phyloP scores from a whole-genome alignment of 2,888 invertebrate genomes.

The Cataglyphis cursor region DNA sequence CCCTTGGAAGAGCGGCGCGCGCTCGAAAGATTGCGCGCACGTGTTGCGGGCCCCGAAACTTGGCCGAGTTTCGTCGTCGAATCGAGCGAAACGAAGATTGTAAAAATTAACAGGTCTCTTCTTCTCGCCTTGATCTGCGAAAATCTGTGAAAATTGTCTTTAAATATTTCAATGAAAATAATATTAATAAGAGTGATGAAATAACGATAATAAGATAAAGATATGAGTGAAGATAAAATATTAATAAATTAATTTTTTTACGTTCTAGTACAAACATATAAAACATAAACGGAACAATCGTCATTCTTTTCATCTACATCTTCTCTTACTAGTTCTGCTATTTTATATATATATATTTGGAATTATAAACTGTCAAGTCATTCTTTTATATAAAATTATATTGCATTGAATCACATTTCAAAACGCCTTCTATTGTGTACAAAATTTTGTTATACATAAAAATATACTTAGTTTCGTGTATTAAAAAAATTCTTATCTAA shows the following conservation, averaged over 20 bases:
- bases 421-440: not conserved
- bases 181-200: not conserved
- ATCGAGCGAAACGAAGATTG: not conserved
- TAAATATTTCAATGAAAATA: not conserved
- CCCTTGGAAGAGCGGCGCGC: constrained; percentile 71
- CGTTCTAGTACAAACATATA: not conserved
- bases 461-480: not conserved
- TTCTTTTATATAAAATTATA: not conserved
- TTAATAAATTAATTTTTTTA: not conserved
- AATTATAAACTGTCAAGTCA: not conserved
- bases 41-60: constrained; percentile 63
- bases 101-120: constrained; percentile 22
- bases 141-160: not conserved
- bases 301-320: not conserved
- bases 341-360: not conserved
- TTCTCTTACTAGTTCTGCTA: not conserved
- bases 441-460: no score
- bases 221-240: not conserved
- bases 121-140: not conserved
- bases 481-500: not conserved
- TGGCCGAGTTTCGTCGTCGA: constrained; percentile 36
- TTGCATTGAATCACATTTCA: not conserved
- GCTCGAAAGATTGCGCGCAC: constrained; percentile 74
- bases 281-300: not conserved
- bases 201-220: not conserved